Conservation (phyloP, 2,113 vertebrate species). For the Mormyrus lacerda region DNA sequence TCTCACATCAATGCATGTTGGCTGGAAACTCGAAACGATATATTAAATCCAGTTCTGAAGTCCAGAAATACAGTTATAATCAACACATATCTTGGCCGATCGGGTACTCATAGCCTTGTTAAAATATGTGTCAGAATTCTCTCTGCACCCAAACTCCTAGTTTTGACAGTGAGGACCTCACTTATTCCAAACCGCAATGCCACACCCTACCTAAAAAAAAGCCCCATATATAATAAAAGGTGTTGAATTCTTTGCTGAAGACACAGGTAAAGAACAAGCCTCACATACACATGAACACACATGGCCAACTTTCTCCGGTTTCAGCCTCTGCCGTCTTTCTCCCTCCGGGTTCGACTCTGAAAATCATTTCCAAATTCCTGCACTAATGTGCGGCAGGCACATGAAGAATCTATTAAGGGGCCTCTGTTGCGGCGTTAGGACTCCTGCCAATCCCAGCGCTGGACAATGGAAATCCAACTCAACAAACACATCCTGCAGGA, state of each 20-base stretch:
- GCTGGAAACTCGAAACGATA: neutral
- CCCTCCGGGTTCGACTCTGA: slow-evolving; percentile 27
- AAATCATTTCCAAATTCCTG: slow-evolving; percentile 48
- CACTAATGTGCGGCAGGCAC: slow-evolving; percentile 45
- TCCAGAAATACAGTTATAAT: neutral
- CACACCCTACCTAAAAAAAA: neutral
- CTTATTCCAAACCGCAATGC: neutral
- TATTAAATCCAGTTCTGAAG: neutral
- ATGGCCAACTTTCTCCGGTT: neutral
- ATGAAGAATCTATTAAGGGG: slow-evolving; percentile 71
- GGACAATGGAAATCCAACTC: slow-evolving; percentile 68
- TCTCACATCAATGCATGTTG: neutral
- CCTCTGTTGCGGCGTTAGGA: slow-evolving; percentile 56
- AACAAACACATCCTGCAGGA: slow-evolving; percentile 72
- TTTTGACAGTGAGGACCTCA: neutral
- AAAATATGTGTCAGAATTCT: neutral
- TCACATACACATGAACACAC: neutral
- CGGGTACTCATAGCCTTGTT: neutral
- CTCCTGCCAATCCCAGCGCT: slow-evolving; percentile 57
- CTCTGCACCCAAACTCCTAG: neutral
- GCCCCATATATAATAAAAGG: neutral
- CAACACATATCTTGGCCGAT: neutral
- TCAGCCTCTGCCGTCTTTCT: slow-evolving; percentile 17
- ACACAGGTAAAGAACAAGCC: neutral
- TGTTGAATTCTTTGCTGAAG: neutral